Percentiles rank a stretch among this genome's conserved stretches.
Conservation (phyloP, 2,888 invertebrate genomes). For the Conomelus anceps region DNA sequence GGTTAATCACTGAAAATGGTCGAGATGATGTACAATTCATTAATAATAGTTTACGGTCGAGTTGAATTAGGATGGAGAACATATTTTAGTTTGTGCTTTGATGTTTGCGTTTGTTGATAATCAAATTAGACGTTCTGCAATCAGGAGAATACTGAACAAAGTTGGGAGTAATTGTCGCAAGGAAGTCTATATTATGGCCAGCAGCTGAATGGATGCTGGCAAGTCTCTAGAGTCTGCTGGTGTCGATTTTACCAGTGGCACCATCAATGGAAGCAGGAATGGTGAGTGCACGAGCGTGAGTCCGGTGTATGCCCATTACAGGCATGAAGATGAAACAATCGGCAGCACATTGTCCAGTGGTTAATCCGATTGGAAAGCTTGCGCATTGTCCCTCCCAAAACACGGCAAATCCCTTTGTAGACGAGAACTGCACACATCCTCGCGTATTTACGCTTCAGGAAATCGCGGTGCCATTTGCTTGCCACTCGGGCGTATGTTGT, state of each 20-base stretch:
- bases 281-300: not conserved
- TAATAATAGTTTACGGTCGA: not conserved
- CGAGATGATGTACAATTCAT: not conserved
- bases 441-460: not conserved
- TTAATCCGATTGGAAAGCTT: slow-evolving; percentile 11
- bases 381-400: slow-evolving; percentile 1
- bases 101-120: not conserved
- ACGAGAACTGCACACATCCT: not conserved
- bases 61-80: no score
- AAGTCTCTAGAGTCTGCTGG: no score
- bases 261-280: not conserved
- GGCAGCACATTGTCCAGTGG: not conserved
- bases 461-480: not conserved
- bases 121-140: not conserved
- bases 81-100: no score
- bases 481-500: not conserved
- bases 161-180: not conserved
- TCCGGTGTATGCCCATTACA: not conserved
- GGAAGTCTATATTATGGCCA: not conserved
- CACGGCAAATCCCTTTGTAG: slow-evolving; percentile 5
- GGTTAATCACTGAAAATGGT: not conserved
- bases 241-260: not conserved
- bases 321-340: not conserved
- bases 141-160: not conserved
- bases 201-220: not conserved